Conservation (phyloP, 2,797 vertebrate species). For the Astyanax mexicanus region DNA sequence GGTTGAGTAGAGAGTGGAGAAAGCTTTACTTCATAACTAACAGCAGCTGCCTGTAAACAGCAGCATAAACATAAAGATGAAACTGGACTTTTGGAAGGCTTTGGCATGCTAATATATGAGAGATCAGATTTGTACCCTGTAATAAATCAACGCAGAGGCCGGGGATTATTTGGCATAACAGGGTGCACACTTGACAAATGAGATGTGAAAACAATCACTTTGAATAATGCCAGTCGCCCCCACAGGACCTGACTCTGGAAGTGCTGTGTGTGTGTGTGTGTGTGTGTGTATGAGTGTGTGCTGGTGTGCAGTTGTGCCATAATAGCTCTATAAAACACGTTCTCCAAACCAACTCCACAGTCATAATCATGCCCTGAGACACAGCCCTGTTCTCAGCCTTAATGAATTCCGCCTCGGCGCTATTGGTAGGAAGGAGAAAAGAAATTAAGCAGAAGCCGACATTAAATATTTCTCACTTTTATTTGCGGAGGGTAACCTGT, state of each 20-base stretch:
- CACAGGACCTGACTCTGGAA: constrained; percentile 33
- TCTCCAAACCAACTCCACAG: constrained; percentile 40
- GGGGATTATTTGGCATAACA: constrained; percentile 59
- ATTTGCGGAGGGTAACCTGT: constrained; percentile 35
- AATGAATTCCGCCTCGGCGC: constrained; percentile 28
- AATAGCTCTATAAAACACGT: constrained; percentile 49
- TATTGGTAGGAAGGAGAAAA: constrained; percentile 16
- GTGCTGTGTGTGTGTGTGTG: constrained; percentile 21
- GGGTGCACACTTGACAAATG: constrained; percentile 57
- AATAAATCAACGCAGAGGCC: constrained; percentile 52
- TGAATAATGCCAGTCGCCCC: constrained; percentile 44
- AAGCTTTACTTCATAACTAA: constrained; percentile 40
- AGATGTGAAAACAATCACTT: constrained; percentile 57
- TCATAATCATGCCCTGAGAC: constrained; percentile 41
- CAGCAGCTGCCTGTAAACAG: constrained; percentile 47
- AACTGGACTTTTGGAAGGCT: constrained; percentile 32
- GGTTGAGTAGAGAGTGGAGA: neutral
- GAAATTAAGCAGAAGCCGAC: constrained; percentile 35
- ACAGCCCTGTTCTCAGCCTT: constrained; percentile 30
- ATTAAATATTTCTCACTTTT: constrained; percentile 26
- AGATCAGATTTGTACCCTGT: constrained; percentile 46
- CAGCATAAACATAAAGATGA: constrained; percentile 35
- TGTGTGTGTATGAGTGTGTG: constrained; percentile 33
- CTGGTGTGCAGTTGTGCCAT: constrained; percentile 28
- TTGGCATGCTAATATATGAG: constrained; percentile 33